A percentile compares a stretch with the other conserved stretches of the same genome.
These are phyloP conservation scores for Ciconia maguari DNA, from an alignment of 2,113 vertebrate species.

Conservation along the genomic window DNA sequence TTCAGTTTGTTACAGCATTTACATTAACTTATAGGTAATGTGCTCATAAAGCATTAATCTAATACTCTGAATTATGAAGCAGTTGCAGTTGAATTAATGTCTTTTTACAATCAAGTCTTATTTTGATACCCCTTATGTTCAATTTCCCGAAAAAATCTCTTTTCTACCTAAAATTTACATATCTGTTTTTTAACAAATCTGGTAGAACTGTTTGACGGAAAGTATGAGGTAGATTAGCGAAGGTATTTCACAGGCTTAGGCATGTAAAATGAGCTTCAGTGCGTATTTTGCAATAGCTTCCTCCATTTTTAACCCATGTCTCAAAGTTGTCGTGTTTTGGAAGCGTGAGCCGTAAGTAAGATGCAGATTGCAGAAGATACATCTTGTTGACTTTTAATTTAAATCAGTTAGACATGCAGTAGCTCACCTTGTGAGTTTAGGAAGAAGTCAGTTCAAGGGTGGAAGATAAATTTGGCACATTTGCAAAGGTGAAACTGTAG, in stretches of 20 bases:
- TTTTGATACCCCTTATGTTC: constrained; percentile 39
- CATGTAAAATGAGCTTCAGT: background rate
- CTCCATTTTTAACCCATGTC: background rate
- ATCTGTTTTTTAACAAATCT: background rate
- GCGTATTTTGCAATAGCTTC: background rate
- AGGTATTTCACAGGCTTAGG: constrained; percentile 29
- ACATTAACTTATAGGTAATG: constrained; percentile 27
- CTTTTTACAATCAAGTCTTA: background rate
- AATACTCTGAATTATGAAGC: constrained; percentile 37
- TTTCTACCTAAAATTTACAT: constrained; percentile 25
- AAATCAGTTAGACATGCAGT: background rate
- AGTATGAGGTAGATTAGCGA: constrained; percentile 10
- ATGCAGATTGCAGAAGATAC: background rate
- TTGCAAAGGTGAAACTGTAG: background rate
- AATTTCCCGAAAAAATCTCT: background rate
- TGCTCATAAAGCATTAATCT: constrained; percentile 36
- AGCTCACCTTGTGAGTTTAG: background rate
- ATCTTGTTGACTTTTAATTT: constrained; percentile 7
- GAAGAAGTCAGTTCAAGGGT: background rate
- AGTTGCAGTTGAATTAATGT: constrained; percentile 32
- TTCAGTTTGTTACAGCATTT: constrained; percentile 43
- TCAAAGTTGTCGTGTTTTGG: background rate
- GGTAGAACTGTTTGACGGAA: background rate
- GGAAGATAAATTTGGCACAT: background rate
- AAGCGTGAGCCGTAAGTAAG: background rate